phyloP scores from a whole-genome alignment of 2,888 invertebrate genomes.

The Metacarcinus magister region DNA sequence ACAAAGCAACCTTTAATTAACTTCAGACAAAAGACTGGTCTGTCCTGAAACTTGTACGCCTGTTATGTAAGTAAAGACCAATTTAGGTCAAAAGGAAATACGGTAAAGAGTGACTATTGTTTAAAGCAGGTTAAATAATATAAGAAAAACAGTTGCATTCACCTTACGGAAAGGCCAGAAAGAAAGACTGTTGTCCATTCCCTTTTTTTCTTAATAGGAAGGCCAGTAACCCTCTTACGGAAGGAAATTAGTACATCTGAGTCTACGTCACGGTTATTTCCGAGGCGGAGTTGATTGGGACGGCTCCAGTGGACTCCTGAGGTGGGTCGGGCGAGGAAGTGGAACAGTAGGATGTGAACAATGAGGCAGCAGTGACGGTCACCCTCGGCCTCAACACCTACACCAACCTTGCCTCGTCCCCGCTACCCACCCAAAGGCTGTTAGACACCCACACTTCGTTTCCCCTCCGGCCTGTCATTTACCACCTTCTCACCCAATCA shows the following conservation, averaged over 20 bases:
- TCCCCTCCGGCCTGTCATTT: no score
- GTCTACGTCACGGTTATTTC: background rate
- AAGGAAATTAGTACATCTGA: background rate
- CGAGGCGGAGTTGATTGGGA: background rate
- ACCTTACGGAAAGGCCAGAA: background rate
- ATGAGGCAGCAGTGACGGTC: background rate
- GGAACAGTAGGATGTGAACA: constrained; percentile 30
- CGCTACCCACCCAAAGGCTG: background rate
- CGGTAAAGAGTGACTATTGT: background rate
- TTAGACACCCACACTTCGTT: background rate
- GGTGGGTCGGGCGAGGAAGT: background rate
- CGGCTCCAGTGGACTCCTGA: background rate
- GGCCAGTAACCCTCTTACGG: background rate
- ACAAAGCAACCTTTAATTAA: background rate
- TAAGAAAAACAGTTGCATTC: background rate
- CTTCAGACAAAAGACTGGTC: background rate
- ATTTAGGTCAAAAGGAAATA: background rate
- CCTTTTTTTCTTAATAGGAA: background rate
- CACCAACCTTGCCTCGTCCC: background rate
- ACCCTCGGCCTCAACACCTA: background rate
- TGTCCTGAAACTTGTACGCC: background rate
- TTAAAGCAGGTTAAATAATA: background rate
- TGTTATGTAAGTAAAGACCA: background rate
- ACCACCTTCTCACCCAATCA: background rate
- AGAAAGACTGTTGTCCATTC: background rate